Conservation (phyloP, 1,140 invertebrate species). For the Oedothorax gibbosus region DNA sequence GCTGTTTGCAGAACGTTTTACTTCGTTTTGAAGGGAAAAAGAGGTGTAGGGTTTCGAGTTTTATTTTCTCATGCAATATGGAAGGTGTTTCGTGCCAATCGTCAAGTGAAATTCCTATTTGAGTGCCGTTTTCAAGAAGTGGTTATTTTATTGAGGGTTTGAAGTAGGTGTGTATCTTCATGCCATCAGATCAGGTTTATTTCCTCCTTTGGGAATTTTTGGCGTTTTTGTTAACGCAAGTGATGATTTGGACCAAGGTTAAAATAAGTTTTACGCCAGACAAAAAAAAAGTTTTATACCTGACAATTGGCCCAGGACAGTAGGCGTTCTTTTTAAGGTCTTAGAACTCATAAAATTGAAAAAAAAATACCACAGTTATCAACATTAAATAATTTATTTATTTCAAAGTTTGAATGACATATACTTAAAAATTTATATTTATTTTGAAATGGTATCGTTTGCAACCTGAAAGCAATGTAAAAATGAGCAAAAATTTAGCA, state of each 20-base stretch:
- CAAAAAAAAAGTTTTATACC: too few relatives aligned
- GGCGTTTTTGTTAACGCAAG: background rate
- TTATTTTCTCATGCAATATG: constrained; percentile 7
- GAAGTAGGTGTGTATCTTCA: background rate
- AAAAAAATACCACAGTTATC: too few relatives aligned
- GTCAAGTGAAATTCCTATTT: background rate
- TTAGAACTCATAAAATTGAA: too few relatives aligned
- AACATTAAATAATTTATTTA: too few relatives aligned
- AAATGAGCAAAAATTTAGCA: too few relatives aligned
- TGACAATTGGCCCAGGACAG: too few relatives aligned
- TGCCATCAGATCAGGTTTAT: background rate
- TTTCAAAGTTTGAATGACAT: too few relatives aligned
- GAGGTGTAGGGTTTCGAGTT: background rate
- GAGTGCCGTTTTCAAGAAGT: constrained; percentile 13
- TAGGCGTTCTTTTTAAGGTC: too few relatives aligned
- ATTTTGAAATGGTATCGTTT: too few relatives aligned
- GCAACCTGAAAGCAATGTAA: too few relatives aligned
- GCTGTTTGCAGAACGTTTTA: background rate
- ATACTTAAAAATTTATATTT: too few relatives aligned
- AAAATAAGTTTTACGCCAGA: too few relatives aligned
- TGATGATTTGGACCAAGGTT: background rate
- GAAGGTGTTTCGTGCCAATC: background rate
- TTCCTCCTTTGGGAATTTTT: background rate
- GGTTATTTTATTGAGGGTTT: background rate
- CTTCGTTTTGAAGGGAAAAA: constrained; percentile 11